Base-by-base conservation (phyloP, 2,888 invertebrate species). In the Megamerina dolium region DNA sequence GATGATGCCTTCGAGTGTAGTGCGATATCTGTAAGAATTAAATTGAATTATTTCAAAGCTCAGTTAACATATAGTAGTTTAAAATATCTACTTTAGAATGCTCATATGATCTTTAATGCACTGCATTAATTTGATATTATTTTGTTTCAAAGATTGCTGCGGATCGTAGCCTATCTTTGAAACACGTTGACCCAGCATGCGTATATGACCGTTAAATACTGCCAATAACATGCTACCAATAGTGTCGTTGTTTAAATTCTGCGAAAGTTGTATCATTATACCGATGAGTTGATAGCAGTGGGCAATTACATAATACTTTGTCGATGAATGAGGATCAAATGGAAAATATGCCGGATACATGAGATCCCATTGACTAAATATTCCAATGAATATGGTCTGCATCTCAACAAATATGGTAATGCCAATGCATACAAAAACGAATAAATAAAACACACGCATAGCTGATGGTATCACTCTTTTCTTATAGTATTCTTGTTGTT, bases 311-410 rank as follows among this genome's bases (percentile, higher is more conserved):
- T 50, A 55, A 1, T 37, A 35, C 17, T 9, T 9, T 6, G 23
- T 27, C 1, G 38, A 33, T 20, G 16, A 26, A 18, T 32, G 37
- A 8, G 38, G 35, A 41, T 53, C 48, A 18, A 53, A 49, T 1
- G 54, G 57, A 41, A 52, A 50, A 37, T 49, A 54, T 2, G 37
- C 56, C 18, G 50, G 50, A 23, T 52, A 56, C 38, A 56, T 36
- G 33, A 54, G 41, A 6, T 27, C 26, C 46, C 53, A 48, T 2
- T 48, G 41, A 14, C 43, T 36, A 14, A 34, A 20, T 4, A 52
- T 6, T 8, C 49, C 50, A 21, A 33, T 35, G 14, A 45, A 18
- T 2, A 56, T 6, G 2, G 46, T 44, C 9, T 53, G 40, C 5
- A 50, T n/a, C 17, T 53, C 51, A 3, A 41, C 23, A 2, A 41